Evolutionary conservation across 1,140 invertebrate species (phyloP), one percentile per base, ranked within the genome.

Genomic region (Leptopilina boulardi): DNA sequence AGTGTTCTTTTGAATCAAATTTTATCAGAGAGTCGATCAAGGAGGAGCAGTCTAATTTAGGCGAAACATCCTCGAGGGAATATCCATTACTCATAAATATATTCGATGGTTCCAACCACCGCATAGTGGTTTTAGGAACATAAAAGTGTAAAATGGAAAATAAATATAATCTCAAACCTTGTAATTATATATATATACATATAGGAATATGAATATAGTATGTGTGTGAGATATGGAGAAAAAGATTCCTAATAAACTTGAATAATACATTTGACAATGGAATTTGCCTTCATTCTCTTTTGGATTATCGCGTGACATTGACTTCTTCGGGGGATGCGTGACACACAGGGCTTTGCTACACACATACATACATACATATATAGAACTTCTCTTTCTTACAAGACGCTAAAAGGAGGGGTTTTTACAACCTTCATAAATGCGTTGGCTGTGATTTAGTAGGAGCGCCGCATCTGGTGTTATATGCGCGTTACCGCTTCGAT

Each of bases 401-500:
- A 30, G 15, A 15, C 18, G 15, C n/a, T 18, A n/a, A n/a, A 71
- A 41, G 51, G 72, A 44, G 5, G 70, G 74, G n/a, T n/a, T 81
- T 83, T 82, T 78, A 80, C 75, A 41, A 19, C 56, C 71, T 85
- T 82, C 80, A 78, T 83, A 80, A 84, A 82, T 77, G 77, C 81
- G 74, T 56, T 42, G 66, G 3, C 72, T 30, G 74, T 82, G 84
- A 83, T 85, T 85, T 84, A 85, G 78, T 78, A 77, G 59, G 72
- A 83, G 78, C 47, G 75, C 47, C 74, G 73, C 81, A 80, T 82
- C 78, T 83, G 75, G 82, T 72, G 74, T 59, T 81, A 30, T 81
- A 30, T 81, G 71, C 38, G 59, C 38, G 59, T 54, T 66, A 13
- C 54, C 26, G 47, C 34, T 11, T 66, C 23, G 59, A 66, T 54